Conservation (phyloP, 1,140 invertebrate genomes). For the Platorchestia sp. region DNA sequence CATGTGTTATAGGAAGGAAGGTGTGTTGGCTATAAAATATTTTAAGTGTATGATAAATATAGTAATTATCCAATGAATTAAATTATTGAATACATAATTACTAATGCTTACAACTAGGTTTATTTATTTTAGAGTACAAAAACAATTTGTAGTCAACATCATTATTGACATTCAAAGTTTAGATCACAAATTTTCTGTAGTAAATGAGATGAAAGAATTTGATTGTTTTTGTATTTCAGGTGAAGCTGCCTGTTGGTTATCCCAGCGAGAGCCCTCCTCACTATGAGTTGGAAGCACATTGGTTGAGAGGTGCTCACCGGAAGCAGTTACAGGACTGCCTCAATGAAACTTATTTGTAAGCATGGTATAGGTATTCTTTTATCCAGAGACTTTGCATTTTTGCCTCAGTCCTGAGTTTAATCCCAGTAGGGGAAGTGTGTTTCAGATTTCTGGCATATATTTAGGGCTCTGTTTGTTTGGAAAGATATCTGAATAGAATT, state of each 20-base stretch:
- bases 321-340: background rate
- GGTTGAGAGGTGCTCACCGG: background rate
- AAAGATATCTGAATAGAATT: too few species aligned
- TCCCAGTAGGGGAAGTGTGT: too few species aligned
- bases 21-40: background rate
- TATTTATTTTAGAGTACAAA: background rate
- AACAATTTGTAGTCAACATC: background rate
- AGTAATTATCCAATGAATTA: background rate
- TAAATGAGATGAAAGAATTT: background rate
- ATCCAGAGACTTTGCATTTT: too few species aligned
- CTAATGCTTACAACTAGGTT: background rate
- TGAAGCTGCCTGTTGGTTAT: slow-evolving; percentile 12
- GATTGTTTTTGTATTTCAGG: background rate
- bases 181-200: background rate
- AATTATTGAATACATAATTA: background rate
- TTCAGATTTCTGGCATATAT: too few species aligned
- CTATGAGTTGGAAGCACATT: slow-evolving; percentile 10
- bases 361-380: too few species aligned
- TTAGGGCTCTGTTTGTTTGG: too few species aligned
- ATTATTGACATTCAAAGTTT: background rate
- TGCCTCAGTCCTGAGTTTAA: too few species aligned
- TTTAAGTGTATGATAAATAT: background rate
- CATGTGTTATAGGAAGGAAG: background rate
- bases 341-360: slow-evolving; percentile 3
- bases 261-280: slow-evolving; percentile 6